These are phyloP conservation scores for Rhagologus leucostigma DNA, from an alignment of 2,113 vertebrate genomes.

Conservation along the genomic window DNA sequence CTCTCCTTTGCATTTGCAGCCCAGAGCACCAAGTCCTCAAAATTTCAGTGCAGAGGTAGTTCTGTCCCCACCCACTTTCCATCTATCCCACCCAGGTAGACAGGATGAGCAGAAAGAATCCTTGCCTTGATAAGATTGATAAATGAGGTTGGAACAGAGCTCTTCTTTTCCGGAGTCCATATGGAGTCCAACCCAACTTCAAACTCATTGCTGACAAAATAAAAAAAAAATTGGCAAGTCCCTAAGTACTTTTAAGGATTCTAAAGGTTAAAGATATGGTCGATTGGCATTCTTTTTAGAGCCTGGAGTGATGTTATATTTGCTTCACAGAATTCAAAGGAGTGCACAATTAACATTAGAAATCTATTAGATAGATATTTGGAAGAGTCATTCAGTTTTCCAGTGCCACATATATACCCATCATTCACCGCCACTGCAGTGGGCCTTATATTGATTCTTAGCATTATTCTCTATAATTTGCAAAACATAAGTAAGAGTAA, in stretches of 20 bases:
- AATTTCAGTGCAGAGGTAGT: neutral
- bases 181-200: slow-evolving; percentile 45
- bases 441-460: neutral
- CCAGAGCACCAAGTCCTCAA: neutral
- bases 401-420: neutral
- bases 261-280: slow-evolving; percentile 38
- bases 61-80: slow-evolving; percentile 36
- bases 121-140: slow-evolving; percentile 57
- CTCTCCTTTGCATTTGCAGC: neutral
- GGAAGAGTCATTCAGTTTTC: neutral
- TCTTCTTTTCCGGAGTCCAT: slow-evolving; percentile 53
- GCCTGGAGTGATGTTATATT: slow-evolving; percentile 27
- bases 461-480: neutral
- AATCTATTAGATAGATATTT: neutral
- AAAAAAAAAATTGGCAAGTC: slow-evolving; percentile 16
- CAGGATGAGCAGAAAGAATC: slow-evolving; percentile 51
- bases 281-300: neutral
- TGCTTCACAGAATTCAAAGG: neutral
- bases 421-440: neutral
- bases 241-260: slow-evolving; percentile 17
- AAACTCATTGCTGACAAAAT: slow-evolving; percentile 14
- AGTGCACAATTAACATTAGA: neutral
- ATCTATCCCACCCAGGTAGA: slow-evolving; percentile 64
- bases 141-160: slow-evolving; percentile 50
- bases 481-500: neutral